These are phyloP conservation scores for Hemicordylus capensis DNA, from an alignment of 2,113 vertebrate species.

Conservation along the genomic window DNA sequence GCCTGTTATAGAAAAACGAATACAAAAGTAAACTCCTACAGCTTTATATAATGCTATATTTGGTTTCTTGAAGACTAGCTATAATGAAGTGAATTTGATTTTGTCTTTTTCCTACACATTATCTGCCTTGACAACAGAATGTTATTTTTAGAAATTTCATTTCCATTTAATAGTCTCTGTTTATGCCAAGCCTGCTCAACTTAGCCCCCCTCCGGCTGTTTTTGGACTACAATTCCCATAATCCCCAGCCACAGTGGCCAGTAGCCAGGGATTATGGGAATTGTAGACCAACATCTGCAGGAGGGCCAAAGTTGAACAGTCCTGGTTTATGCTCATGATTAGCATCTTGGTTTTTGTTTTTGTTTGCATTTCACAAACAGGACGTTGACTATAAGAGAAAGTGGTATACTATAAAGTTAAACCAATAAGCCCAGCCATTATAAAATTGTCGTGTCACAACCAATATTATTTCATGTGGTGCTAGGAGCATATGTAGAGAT, in stretches of 20 bases:
- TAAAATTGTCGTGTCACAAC: not conserved
- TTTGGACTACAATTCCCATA: too few relatives aligned
- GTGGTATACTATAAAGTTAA: not conserved
- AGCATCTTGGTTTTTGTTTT: not conserved
- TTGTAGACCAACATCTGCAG: too few relatives aligned
- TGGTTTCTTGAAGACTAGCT: not conserved
- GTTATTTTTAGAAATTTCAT: not conserved
- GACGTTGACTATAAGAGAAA: not conserved
- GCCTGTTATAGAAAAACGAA: conserved; percentile 97
- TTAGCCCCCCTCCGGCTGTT: too few relatives aligned
- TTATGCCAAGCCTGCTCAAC: too few relatives aligned
- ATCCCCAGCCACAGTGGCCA: too few relatives aligned
- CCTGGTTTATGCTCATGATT: not conserved
- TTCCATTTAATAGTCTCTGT: not conserved
- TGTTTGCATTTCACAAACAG: not conserved
- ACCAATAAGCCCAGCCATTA: not conserved
- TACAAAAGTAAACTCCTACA: conserved; percentile 90
- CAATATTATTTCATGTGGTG: not conserved
- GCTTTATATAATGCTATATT: conserved; percentile 5
- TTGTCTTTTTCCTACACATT: not conserved
- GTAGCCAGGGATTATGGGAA: too few relatives aligned
- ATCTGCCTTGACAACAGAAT: not conserved
- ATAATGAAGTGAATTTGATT: not conserved
- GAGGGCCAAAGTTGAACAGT: too few relatives aligned
- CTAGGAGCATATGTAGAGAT: not conserved